Conservation (phyloP, 2,113 vertebrate species). For the Chitala chitala region DNA sequence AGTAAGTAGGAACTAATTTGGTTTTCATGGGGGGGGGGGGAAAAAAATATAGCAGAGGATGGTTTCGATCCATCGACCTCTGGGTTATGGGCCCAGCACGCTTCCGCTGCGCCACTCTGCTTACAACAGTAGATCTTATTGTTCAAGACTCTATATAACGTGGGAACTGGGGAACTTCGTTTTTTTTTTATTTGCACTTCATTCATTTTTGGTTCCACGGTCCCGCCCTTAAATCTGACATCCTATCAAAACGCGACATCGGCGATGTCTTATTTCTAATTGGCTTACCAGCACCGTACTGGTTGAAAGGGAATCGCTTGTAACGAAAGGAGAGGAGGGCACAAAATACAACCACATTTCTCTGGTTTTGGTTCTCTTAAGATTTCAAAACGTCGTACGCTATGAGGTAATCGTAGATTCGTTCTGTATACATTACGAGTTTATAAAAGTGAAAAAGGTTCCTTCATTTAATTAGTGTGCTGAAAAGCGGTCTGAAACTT, state of each 20-base stretch:
- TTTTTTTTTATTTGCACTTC: conserved; percentile 1
- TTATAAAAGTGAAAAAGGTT: background rate
- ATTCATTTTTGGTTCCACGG: conserved; percentile 14
- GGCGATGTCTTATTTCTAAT: background rate
- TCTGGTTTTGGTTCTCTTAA: conserved; percentile 17
- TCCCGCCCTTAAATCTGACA: conserved; percentile 6
- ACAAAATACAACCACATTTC: background rate
- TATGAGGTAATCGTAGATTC: conserved; percentile 39
- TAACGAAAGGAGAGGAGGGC: background rate
- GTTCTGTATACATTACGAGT: background rate
- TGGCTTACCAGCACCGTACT: background rate
- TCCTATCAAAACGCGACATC: background rate
- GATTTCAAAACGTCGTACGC: conserved; percentile 48
- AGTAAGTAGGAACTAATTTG: too few species aligned
- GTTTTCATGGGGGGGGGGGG: too few species aligned
- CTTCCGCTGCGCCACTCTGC: conserved; percentile 76
- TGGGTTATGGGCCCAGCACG: conserved; percentile 77
- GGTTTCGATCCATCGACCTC: conserved; percentile 77
- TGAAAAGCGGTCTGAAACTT: background rate
- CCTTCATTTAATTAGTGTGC: background rate
- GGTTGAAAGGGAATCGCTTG: background rate
- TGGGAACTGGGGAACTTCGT: too few species aligned
- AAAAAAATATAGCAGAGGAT: conserved; percentile 58
- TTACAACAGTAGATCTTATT: too few species aligned
- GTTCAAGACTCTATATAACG: too few species aligned